phyloP scores from a whole-genome alignment of 2,888 invertebrate species.

The Tipula lateralis region DNA sequence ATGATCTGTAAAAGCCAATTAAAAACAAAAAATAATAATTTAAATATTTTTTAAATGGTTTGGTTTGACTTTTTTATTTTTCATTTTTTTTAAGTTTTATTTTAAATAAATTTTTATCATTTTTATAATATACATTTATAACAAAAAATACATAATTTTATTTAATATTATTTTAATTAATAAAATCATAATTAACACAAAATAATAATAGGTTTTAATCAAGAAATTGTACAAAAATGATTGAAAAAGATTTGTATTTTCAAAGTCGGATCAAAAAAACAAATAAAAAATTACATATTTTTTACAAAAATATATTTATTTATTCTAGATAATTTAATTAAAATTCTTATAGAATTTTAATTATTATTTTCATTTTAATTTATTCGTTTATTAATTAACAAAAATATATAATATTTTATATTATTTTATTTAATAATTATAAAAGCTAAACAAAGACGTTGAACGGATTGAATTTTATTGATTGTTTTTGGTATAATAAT shows the following conservation, averaged over 20 bases:
- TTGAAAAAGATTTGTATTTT: not conserved
- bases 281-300: conserved; percentile 15
- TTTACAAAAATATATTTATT: conserved; percentile 19
- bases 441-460: not conserved
- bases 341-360: conserved; percentile 11
- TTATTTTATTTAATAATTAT: conserved; percentile 11
- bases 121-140: conserved; percentile 11
- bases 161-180: conserved; percentile 21
- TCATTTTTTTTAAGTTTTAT: conserved; percentile 12
- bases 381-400: conserved; percentile 14
- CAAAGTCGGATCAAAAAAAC: not conserved
- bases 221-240: not conserved
- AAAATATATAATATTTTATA: conserved; percentile 24
- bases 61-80: not conserved
- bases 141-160: conserved; percentile 24
- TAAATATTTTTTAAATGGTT: not conserved
- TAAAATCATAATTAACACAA: not conserved
- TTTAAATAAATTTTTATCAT: conserved; percentile 11
- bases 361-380: not conserved
- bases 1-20: too few relatives aligned
- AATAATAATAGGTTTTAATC: not conserved
- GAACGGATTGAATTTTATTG: not conserved
- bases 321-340: conserved; percentile 1
- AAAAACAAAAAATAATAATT: not conserved
- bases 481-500: not conserved